Evolutionary conservation across 1,140 invertebrate genomes (phyloP).

Genomic region (Bactericera cockerelli): DNA sequence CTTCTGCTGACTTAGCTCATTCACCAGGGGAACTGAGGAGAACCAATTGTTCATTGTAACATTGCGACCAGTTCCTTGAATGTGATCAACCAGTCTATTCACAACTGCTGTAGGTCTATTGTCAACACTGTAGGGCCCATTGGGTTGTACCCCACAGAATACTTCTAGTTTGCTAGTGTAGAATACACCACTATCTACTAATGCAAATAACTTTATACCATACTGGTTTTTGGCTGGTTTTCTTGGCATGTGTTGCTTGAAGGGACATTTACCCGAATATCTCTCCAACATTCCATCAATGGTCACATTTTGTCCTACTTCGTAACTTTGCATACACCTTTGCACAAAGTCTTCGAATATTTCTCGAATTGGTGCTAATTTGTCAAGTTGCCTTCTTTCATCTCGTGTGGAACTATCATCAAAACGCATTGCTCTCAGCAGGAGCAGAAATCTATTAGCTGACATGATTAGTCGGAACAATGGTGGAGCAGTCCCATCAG

Average conservation of each 20-base stretch:
- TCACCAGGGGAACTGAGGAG: too few relatives aligned
- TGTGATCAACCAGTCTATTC: conserved; percentile 18
- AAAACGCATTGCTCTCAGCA: conserved; percentile 9
- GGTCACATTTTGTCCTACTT: conserved; percentile 20
- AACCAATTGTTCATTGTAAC: too few relatives aligned
- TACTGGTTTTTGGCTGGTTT: conserved; percentile 34
- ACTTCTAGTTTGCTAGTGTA: conserved; percentile 27
- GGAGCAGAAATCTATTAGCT: conserved; percentile 3
- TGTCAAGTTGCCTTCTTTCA: neutral
- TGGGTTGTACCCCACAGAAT: conserved; percentile 27
- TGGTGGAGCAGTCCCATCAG: neutral
- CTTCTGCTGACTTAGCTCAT: conserved; percentile 17
- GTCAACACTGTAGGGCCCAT: conserved; percentile 24
- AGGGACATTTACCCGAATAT: conserved; percentile 30
- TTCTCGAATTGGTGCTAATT: conserved; percentile 1
- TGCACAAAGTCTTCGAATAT: conserved; percentile 22
- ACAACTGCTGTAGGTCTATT: conserved; percentile 24
- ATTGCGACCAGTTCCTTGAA: conserved; percentile 22
- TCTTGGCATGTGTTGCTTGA: too few relatives aligned
- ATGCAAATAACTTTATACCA: conserved; percentile 21
- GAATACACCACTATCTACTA: conserved; percentile 20
- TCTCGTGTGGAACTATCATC: conserved; percentile 11
- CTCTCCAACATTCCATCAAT: conserved; percentile 31
- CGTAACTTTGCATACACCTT: conserved; percentile 26
- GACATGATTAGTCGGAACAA: conserved; percentile 10